Evolutionary conservation across 2,888 invertebrate genomes (phyloP).

Genomic region (Himalopsyche anomala): DNA sequence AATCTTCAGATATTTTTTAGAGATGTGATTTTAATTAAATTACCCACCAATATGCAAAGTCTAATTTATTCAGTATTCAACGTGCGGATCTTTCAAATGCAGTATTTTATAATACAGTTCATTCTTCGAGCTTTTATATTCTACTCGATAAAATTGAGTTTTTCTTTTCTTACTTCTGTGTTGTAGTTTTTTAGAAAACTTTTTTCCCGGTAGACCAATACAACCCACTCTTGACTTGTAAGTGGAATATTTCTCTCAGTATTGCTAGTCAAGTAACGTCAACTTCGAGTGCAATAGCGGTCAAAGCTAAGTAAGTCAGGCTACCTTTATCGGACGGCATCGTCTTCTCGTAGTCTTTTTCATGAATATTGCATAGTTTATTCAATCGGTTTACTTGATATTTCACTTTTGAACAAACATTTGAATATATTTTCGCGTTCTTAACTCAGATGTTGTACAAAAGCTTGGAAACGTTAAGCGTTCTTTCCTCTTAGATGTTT

Average conservation of each 20-base stretch:
- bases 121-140: background rate
- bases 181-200: background rate
- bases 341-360: background rate
- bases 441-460: conserved; percentile 23
- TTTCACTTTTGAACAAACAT: conserved; percentile 41
- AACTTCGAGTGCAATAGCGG: conserved; percentile 18
- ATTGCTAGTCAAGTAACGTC: conserved; percentile 36
- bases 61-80: background rate
- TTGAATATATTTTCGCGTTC: conserved; percentile 39
- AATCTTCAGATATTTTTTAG: too few species aligned
- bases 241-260: conserved; percentile 9
- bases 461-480: background rate
- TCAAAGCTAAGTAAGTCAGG: conserved; percentile 4
- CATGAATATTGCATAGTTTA: conserved; percentile 32
- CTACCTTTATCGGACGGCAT: background rate
- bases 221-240: background rate
- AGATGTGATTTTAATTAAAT: too few species aligned
- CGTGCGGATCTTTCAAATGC: background rate
- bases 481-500: conserved; percentile 1
- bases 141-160: background rate
- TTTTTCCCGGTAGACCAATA: background rate
- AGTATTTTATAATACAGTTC: background rate
- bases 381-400: conserved; percentile 21
- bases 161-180: background rate
- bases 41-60: too few species aligned